Evolutionary conservation across 1,140 invertebrate species (phyloP).

Genomic region (Dendroctonus ponderosae): DNA sequence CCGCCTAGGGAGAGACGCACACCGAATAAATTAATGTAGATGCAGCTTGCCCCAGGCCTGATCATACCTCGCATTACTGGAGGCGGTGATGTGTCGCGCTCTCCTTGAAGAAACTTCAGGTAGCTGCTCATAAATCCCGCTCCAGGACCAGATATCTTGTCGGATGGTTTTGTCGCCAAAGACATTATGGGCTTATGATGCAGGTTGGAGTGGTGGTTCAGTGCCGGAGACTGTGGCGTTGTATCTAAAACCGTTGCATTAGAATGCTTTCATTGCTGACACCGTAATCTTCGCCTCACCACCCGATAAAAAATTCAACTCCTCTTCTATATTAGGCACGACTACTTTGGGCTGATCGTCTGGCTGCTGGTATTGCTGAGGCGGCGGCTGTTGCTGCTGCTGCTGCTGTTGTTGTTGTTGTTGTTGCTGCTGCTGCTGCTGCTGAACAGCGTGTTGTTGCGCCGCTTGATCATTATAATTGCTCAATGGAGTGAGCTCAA

Average conservation of each 20-base stretch:
- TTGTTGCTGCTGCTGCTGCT: conserved; percentile 44
- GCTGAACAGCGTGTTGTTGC: conserved; percentile 33
- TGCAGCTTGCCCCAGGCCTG: neutral
- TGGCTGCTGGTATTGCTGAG: conserved; percentile 50
- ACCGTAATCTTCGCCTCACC: conserved; percentile 44
- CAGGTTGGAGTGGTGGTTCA: conserved; percentile 37
- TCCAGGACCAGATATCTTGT: conserved; percentile 60
- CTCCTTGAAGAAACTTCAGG: conserved; percentile 79
- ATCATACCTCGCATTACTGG: conserved; percentile 58
- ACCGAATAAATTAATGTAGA: neutral
- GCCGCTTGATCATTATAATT: conserved; percentile 55
- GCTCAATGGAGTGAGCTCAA: conserved; percentile 63
- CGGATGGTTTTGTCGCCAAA: conserved; percentile 51
- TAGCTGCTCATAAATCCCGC: conserved; percentile 82
- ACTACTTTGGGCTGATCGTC: conserved; percentile 76
- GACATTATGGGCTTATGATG: conserved; percentile 13
- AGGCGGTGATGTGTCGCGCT: conserved; percentile 74
- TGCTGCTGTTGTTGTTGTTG: conserved; percentile 34
- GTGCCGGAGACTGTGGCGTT: conserved; percentile 40
- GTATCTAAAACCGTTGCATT: conserved; percentile 32
- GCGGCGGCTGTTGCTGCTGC: conserved; percentile 43
- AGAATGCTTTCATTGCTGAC: neutral
- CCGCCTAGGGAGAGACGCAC: conserved; percentile 11
- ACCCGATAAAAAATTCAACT: conserved; percentile 72
- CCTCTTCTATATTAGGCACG: conserved; percentile 82